Base-by-base conservation (phyloP, 2,888 invertebrate species). In the Dicranocentrus wangi region DNA sequence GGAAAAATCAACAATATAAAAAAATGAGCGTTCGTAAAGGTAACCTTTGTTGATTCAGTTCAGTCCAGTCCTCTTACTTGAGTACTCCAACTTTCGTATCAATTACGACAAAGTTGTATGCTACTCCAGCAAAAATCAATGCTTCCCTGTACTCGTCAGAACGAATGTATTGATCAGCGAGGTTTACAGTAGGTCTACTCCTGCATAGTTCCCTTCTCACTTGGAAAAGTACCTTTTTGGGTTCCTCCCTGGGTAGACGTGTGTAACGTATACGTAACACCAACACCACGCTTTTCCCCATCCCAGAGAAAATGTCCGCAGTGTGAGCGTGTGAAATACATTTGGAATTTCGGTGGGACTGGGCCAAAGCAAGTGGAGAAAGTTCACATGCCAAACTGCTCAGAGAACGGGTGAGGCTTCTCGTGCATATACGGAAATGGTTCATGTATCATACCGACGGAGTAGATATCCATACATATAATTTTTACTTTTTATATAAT, bases 301-400 rank as follows among this genome's bases (percentile, higher is more conserved):
- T 19, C 53, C 32, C 27, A 42, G 42, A 1, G 21, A 72, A 71
- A 72, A 72, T 60, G 61, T 72, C 72, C 72, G 72, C 72, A 72
- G 61, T 72, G 70, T 60, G 70, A 70, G 47, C 72, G 72, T 61
- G 72, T 72, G 72, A 71, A 72, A 72, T 51, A 72, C 51, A 63
- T 72, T 25, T 47, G 27, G 61, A 70, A 25, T 70, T 69, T 69
- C 42, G 5, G 13, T 39, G 39, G 47, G 47, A 47, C 47, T 47
- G 47, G n/a, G 47, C n/a, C n/a, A n/a, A 2, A 5, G 2, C 47
- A n/a, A 32, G n/a, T 47, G 47, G n/a, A 47, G 47, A 47, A 47
- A 47, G 47, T 21, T 53, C 55, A 55, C 25, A 55, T 43, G 43
- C n/a, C 25, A 25, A 25, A 55, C 7, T 55, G 5, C 23, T 55